Base-by-base conservation (phyloP, 2,888 invertebrate genomes). In the Trachelus stipa region DNA sequence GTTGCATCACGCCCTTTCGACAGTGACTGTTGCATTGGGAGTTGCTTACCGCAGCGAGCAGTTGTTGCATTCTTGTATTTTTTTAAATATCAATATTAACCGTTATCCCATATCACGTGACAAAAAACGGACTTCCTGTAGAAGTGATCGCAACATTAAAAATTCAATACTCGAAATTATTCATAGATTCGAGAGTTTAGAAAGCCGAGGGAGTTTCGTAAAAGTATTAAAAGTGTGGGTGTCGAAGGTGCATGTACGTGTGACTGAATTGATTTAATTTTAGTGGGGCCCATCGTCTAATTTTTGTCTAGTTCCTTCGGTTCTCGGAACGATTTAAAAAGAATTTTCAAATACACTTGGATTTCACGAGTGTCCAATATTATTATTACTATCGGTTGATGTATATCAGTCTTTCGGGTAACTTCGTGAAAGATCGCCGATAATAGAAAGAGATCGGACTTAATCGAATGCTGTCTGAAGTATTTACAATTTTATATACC, bases 1-100 rank as follows among this genome's bases (percentile, higher is more conserved):
- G 86, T 86, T 85, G 84, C 84, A 85, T 84, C 85, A 85, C 83
- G 83, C 81, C 80, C 82, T 81, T 81, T 81, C 81, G 81, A 78
- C 80, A 77, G 83, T 78, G 82, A 83, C 81, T 77, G 79, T 76
- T 79, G 78, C 31, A 23, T 9, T 23, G 56, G 56, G 23, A 56
- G 56, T 56, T 23, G 56, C 56, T 23, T 9, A 23, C 56, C 9
- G 23, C 40, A 40, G 40, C 15, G 1, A 15, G 6, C 40, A 40
- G 15, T 23, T 23, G 23, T 23, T 56, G 35, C 4, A n/a, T 73
- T 12, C n/a, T 73, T n/a, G 33, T 73, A 30, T 33, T 73, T 12
- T 33, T 37, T 12, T 0, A 3, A 33, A 73, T 12, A 73, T 11
- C 11, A 4, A n/a, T 56, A 23, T 56, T 23, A 23, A 56, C 23